phyloP scores from a whole-genome alignment of 1,140 invertebrate genomes.

The Drosophila orena region DNA sequence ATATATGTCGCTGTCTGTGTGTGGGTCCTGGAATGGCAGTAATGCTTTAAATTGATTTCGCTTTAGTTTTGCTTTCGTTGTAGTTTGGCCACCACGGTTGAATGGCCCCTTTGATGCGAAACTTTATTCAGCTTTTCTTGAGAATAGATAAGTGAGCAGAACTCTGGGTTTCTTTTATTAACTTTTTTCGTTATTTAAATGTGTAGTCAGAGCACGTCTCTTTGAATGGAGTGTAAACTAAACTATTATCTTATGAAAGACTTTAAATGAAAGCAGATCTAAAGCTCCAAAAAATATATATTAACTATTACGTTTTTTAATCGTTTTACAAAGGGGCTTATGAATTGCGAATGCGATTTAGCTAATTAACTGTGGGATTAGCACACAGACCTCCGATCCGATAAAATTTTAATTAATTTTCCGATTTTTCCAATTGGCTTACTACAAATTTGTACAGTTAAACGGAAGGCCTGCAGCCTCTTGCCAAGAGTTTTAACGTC shows the following conservation, averaged over 20 bases:
- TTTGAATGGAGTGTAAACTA: too few species aligned
- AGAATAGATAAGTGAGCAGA: not conserved
- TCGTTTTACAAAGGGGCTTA: too few species aligned
- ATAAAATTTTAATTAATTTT: conserved; percentile 1
- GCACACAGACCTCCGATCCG: not conserved
- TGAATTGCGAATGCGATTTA: too few species aligned
- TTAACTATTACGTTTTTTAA: too few species aligned
- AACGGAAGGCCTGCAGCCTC: not conserved
- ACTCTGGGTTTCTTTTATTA: not conserved
- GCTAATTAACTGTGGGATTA: not conserved
- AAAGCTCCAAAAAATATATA: too few species aligned
- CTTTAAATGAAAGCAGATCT: too few species aligned
- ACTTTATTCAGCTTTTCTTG: not conserved
- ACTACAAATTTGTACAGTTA: not conserved
- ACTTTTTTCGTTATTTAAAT: too few species aligned
- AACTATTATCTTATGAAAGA: too few species aligned
- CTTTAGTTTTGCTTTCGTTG: conserved; percentile 14
- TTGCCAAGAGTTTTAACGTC: conserved; percentile 1
- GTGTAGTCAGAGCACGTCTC: too few species aligned
- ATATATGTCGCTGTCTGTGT: not conserved
- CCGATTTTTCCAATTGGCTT: conserved; percentile 13
- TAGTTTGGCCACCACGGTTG: conserved; percentile 1
- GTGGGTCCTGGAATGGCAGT: conserved; percentile 41
- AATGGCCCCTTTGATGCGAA: conserved; percentile 14
- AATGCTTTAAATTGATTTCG: conserved; percentile 62